Percentiles rank a stretch among this genome's conserved stretches.
These are phyloP conservation scores for Arctocebus calabarensis DNA, from an alignment of 2,797 vertebrate species.

Conservation along the genomic window DNA sequence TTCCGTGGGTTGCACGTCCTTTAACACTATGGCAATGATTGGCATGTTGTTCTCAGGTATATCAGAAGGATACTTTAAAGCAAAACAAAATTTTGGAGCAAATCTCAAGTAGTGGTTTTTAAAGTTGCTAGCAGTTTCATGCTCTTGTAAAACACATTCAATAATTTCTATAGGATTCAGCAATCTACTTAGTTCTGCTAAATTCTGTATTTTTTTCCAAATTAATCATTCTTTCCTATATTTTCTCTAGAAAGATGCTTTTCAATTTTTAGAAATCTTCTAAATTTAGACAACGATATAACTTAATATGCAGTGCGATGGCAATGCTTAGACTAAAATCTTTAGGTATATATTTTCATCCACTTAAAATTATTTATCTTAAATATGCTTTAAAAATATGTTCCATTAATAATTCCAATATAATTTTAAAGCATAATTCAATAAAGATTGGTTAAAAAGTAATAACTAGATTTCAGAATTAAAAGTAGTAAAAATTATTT, in stretches of 20 bases:
- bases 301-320: not conserved
- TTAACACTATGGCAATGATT: not conserved
- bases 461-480: slow-evolving; percentile 16
- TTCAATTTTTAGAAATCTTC: not conserved
- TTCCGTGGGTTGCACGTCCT: not conserved
- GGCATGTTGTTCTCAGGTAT: not conserved
- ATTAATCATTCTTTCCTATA: not conserved
- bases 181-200: slow-evolving; percentile 57
- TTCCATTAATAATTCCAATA: not conserved
- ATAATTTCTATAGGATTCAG: not conserved
- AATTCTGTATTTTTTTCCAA: slow-evolving; percentile 34
- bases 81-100: not conserved
- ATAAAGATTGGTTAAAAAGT: slow-evolving; percentile 25
- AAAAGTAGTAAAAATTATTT: not conserved
- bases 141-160: not conserved
- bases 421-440: slow-evolving; percentile 50
- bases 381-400: not conserved
- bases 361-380: not conserved
- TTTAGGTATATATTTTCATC: not conserved
- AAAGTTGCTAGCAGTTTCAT: not conserved
- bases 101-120: not conserved
- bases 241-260: slow-evolving; percentile 53
- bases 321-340: not conserved
- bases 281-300: not conserved
- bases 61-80: not conserved